Conservation (phyloP, 2,888 invertebrate genomes). For the Teleogryllus oceanicus region DNA sequence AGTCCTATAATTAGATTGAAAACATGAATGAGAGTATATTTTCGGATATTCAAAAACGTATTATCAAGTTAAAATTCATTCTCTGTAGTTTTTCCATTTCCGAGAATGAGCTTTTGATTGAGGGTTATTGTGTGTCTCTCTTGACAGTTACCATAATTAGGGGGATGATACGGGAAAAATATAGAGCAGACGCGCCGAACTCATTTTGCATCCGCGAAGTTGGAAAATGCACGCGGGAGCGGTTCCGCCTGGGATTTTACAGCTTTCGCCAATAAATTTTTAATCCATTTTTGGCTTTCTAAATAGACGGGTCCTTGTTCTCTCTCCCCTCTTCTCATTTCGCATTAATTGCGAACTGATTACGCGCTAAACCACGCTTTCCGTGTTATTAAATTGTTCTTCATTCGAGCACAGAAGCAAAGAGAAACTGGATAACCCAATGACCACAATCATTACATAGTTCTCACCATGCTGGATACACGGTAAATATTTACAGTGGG, state of each 20-base stretch:
- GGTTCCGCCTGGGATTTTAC: background rate
- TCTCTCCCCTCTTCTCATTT: background rate
- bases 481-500: background rate
- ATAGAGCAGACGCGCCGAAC: no score
- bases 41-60: no score
- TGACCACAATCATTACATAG: background rate
- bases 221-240: no score
- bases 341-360: conserved; percentile 7
- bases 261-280: conserved; percentile 4
- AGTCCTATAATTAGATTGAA: no score
- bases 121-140: no score
- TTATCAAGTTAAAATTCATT: no score
- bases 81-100: no score
- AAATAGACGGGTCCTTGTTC: background rate
- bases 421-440: background rate
- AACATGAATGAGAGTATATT: no score
- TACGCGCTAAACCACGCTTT: background rate
- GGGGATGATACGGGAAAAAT: no score
- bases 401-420: background rate
- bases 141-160: no score
- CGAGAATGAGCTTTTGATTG: no score
- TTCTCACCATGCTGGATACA: background rate
- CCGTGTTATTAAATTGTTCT: background rate
- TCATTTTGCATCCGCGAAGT: no score
- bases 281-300: background rate